Evolutionary conservation across 2,888 invertebrate species (phyloP).

Genomic region (Tipula unca): DNA sequence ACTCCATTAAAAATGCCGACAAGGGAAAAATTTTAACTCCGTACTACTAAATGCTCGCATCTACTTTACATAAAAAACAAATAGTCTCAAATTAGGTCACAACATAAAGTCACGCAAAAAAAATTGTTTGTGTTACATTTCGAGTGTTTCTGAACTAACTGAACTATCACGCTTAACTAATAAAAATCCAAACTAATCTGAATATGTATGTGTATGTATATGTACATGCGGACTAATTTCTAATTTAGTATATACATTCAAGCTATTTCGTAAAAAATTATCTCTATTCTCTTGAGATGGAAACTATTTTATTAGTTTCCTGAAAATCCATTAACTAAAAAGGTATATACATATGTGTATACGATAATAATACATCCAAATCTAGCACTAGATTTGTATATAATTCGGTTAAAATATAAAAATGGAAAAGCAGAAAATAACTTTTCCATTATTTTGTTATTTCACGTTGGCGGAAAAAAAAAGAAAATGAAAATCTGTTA

Average conservation of each 20-base stretch:
- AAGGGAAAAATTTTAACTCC: neutral
- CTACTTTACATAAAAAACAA: neutral
- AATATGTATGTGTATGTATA: neutral
- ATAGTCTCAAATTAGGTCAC: neutral
- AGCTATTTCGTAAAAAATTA: neutral
- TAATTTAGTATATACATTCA: neutral
- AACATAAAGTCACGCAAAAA: neutral
- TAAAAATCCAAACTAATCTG: neutral
- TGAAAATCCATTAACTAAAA: neutral
- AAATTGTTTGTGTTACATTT: neutral
- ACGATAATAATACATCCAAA: neutral
- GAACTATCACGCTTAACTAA: neutral
- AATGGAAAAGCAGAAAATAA: neutral
- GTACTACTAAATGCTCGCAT: neutral
- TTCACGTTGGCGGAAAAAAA: neutral
- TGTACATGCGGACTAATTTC: neutral
- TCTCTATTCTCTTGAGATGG: neutral
- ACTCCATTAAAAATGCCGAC: neutral
- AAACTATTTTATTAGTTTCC: neutral
- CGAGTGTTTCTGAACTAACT: neutral
- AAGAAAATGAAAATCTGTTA: neutral
- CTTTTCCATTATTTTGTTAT: neutral
- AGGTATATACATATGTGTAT: neutral
- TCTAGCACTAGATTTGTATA: neutral
- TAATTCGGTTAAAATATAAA: neutral